Conservation (phyloP, 2,888 invertebrate genomes). For the Barypeithes pellucidus region DNA sequence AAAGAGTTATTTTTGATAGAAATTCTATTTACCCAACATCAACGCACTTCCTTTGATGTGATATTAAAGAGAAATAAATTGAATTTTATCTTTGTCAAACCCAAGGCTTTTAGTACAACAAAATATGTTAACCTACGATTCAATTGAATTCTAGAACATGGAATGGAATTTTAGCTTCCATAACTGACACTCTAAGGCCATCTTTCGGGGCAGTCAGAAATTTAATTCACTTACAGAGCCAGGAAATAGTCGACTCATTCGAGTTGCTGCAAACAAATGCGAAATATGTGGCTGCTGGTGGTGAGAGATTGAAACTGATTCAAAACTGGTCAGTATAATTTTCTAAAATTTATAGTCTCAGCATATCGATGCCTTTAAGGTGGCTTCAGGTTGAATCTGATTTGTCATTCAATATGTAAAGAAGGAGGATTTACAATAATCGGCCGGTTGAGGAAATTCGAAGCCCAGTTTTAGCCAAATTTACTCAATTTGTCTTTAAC, state of each 20-base stretch:
- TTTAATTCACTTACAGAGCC: slow-evolving; percentile 27
- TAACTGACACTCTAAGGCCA: slow-evolving; percentile 35
- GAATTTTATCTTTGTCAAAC: neutral
- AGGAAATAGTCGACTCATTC: slow-evolving; percentile 19
- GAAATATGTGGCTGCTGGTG: slow-evolving; percentile 40
- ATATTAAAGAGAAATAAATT: neutral
- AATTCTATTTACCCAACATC: too few species aligned
- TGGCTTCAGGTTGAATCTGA: too few species aligned
- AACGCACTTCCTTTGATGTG: neutral
- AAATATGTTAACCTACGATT: neutral
- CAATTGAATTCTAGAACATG: slow-evolving; percentile 36
- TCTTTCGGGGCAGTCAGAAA: slow-evolving; percentile 32
- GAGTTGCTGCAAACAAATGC: slow-evolving; percentile 18
- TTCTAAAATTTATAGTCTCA: neutral
- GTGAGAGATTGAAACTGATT: slow-evolving; percentile 16
- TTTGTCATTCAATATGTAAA: too few species aligned
- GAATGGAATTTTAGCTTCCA: slow-evolving; percentile 34
- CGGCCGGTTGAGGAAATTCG: too few species aligned
- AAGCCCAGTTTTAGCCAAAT: too few species aligned
- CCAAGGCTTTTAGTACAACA: neutral
- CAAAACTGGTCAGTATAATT: slow-evolving; percentile 26
- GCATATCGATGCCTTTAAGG: too few species aligned
- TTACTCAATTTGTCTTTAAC: too few species aligned
- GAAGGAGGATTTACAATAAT: too few species aligned
- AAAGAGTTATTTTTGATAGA: too few species aligned